phyloP scores from a whole-genome alignment of 2,113 vertebrate species.

The Gallinago paraguaiae region DNA sequence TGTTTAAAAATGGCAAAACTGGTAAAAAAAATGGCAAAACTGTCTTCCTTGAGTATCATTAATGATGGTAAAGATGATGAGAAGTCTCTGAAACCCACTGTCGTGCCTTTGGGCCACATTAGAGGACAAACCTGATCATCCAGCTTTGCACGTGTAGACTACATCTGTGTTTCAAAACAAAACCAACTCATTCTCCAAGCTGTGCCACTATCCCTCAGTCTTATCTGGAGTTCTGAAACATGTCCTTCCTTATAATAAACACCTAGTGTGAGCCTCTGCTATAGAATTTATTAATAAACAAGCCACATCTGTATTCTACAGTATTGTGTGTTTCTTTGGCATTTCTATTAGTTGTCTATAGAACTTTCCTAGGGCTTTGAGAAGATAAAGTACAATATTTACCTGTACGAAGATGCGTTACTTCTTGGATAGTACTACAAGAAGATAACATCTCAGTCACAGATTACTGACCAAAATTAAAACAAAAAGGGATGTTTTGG shows the following conservation, averaged over 20 bases:
- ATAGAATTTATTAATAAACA: neutral
- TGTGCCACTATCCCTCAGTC: neutral
- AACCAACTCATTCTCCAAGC: neutral
- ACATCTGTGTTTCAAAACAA: neutral
- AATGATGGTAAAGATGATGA: neutral
- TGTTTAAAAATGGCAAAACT: neutral
- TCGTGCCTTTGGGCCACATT: neutral
- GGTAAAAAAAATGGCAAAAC: neutral
- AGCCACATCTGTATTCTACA: neutral
- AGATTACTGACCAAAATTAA: neutral
- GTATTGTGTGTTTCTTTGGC: neutral
- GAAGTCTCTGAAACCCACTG: neutral
- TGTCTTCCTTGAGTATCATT: neutral
- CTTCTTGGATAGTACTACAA: neutral
- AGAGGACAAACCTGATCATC: neutral
- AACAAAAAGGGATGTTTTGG: neutral
- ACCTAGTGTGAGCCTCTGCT: neutral
- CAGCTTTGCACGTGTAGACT: neutral
- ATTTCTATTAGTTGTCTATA: neutral
- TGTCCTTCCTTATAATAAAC: neutral
- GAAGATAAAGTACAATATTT: neutral
- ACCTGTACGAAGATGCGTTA: neutral
- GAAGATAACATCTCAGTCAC: neutral
- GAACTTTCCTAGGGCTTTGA: neutral
- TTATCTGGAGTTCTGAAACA: neutral